Evolutionary conservation across 2,113 vertebrate genomes (phyloP).

Genomic region (Pelvicachromis taeniatus): DNA sequence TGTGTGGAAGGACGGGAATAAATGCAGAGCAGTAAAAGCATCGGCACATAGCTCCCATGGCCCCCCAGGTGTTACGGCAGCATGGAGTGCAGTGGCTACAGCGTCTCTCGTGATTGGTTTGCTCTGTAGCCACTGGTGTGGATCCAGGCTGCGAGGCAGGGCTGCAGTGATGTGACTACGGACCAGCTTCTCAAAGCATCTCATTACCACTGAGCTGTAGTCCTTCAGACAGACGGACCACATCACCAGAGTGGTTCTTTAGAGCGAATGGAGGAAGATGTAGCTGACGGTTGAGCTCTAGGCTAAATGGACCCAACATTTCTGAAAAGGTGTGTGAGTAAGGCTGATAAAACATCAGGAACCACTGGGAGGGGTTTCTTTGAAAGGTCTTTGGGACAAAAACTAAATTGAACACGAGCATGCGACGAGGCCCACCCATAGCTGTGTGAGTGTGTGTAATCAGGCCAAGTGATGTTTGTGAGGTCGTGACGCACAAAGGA

Average conservation of each 20-base stretch:
- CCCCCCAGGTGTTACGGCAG: too few species aligned
- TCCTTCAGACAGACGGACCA: background rate
- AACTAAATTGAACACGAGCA: background rate
- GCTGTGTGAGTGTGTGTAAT: conserved; percentile 1
- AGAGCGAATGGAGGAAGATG: background rate
- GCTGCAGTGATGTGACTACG: too few species aligned
- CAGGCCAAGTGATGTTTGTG: background rate
- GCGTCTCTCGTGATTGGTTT: too few species aligned
- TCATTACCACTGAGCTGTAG: too few species aligned
- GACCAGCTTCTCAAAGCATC: too few species aligned
- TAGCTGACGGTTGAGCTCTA: background rate
- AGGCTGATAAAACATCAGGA: conserved; percentile 11
- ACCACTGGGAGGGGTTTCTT: background rate
- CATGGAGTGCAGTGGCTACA: too few species aligned
- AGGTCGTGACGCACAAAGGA: background rate
- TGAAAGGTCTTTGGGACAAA: background rate
- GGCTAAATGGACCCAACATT: conserved; percentile 7
- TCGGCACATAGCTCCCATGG: too few species aligned
- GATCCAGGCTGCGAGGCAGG: too few species aligned
- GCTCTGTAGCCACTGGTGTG: too few species aligned
- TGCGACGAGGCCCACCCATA: background rate
- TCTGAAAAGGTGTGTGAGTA: background rate
- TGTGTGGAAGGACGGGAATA: too few species aligned
- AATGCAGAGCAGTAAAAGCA: too few species aligned
- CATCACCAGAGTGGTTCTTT: background rate